Conservation (phyloP, 2,113 vertebrate species). For the Myiopsitta monachus region DNA sequence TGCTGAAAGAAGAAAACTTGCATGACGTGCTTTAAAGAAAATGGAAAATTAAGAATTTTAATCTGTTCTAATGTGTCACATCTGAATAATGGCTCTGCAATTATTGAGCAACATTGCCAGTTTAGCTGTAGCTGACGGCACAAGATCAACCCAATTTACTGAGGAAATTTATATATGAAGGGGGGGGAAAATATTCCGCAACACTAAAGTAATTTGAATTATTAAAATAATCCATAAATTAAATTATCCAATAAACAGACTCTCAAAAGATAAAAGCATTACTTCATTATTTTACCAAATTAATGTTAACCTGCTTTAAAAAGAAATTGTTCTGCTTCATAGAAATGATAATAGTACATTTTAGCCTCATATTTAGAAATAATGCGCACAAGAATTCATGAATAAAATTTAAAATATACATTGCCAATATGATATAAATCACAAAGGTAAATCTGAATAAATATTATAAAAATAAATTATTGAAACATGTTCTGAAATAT, state of each 20-base stretch:
- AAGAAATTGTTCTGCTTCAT: background rate
- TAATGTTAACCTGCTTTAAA: background rate
- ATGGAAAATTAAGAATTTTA: background rate
- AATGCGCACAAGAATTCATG: background rate
- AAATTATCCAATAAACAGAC: background rate
- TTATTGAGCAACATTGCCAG: background rate
- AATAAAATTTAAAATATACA: conserved; percentile 44
- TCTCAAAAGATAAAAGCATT: background rate
- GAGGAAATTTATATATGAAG: background rate
- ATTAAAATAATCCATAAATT: background rate
- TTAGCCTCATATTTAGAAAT: background rate
- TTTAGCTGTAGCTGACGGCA: background rate
- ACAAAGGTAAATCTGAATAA: conserved; percentile 51
- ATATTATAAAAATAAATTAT: conserved; percentile 50
- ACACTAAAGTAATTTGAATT: background rate
- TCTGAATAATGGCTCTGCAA: background rate
- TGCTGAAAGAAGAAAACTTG: background rate
- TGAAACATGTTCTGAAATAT: conserved; percentile 39
- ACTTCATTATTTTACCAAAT: background rate
- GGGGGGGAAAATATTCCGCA: background rate
- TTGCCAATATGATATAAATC: background rate
- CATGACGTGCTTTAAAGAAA: background rate
- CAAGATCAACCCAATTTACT: background rate
- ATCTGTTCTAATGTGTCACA: background rate
- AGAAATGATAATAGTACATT: background rate